Conservation (phyloP, 1,140 invertebrate genomes). For the Andrena cerasifolii region DNA sequence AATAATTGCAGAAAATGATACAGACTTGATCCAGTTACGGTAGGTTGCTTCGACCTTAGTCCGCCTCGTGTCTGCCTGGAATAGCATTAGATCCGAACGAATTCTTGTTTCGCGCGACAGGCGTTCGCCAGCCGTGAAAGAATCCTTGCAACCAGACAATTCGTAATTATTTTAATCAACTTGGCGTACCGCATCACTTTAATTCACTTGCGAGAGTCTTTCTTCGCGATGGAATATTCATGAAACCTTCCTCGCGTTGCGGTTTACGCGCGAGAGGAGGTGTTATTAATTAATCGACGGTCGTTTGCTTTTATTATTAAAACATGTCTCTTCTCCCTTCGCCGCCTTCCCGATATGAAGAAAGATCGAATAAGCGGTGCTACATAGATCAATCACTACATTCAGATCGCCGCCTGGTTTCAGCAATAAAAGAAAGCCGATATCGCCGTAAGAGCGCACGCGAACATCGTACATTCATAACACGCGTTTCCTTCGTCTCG, state of each 20-base stretch:
- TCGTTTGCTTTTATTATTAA: no score
- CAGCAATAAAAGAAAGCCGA: slow-evolving; percentile 35
- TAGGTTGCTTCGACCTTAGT: slow-evolving; percentile 25
- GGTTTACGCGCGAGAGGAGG: not conserved
- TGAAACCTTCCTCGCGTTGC: no score
- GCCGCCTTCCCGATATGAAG: no score
- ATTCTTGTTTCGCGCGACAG: not conserved
- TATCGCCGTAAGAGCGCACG: slow-evolving; percentile 3
- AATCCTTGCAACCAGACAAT: not conserved
- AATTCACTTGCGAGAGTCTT: not conserved
- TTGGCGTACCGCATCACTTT: not conserved
- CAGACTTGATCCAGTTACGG: slow-evolving; percentile 25
- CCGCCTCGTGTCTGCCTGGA: not conserved
- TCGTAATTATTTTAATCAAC: not conserved
- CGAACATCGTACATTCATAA: slow-evolving; percentile 49
- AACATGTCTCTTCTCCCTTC: no score
- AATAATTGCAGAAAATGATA: slow-evolving; percentile 18
- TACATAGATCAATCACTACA: not conserved
- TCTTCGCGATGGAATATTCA: slow-evolving; percentile 3
- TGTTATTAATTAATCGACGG: not conserved
- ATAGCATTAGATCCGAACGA: slow-evolving; percentile 1
- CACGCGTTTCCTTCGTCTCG: slow-evolving; percentile 47
- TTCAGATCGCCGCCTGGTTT: not conserved
- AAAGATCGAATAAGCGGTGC: not conserved
- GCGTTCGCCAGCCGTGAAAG: not conserved